Evolutionary conservation across 1,140 invertebrate species (phyloP), one percentile per base, ranked within the genome.

Genomic region (Spodoptera frugiperda): DNA sequence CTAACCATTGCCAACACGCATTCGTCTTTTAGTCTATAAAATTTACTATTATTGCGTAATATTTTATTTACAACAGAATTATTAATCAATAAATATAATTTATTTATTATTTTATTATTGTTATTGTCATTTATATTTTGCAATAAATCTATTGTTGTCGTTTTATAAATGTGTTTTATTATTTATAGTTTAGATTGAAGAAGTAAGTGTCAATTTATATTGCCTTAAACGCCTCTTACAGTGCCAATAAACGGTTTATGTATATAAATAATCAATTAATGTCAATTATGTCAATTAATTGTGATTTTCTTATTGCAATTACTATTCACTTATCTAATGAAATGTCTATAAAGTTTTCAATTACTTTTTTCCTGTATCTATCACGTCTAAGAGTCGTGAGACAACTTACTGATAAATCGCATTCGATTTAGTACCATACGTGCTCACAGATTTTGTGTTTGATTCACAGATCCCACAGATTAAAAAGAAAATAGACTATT

Each of bases 221-320:
- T 21, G 44, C 44, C 19, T 25, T 65, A 21, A 15, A 33, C 17
- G 61, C 17, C 9, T 46, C 11, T 65, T 8, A 65, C 17, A 15
- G 57, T 61, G 30, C 12, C 30, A 33, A 61, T 61, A 39, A 44
- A 61, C 57, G 39, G 57, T 61, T 61, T 61, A 61, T 44, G 17
- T 14, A n/a, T 15, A 65, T 65, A 48, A 65, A 65, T 65, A 65
- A 65, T 48, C 21, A 48, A 65, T 65, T 19, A 48, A 48, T 48
- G 17, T 48, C 39, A 48, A 21, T 65, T 25, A 48, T 48, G 17
- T 48, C 39, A 48, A 21, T 65, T 25, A 48, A 48, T 48, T 65
- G 15, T 65, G 17, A 65, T 65, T 65, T 48, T 46, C 44, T n/a
- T 21, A 8, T 30, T 9, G 5, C 11, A 4, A 33, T 25, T 51